Evolutionary conservation across 53 echinoderm and acorn worm genomes (phyloP).

Genomic region (Patiria pectinifera): DNA sequence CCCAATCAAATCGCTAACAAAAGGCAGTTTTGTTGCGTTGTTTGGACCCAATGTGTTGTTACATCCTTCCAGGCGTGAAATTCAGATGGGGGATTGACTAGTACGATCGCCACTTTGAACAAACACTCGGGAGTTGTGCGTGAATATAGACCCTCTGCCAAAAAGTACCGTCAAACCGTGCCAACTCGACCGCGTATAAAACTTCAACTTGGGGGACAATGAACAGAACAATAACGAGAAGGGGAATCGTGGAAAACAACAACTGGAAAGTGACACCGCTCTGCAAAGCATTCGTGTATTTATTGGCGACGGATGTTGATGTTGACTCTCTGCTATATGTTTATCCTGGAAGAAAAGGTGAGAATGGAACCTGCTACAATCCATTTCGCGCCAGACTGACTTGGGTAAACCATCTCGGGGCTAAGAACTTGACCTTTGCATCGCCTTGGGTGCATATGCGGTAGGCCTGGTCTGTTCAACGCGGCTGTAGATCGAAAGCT

Average conservation of each 20-base stretch:
- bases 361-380: conserved; percentile 53
- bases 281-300: conserved; percentile 43
- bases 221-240: neutral
- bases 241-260: neutral
- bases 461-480: neutral
- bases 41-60: conserved; percentile 54
- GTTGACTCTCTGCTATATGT: conserved; percentile 56
- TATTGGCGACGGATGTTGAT: conserved; percentile 54
- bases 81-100: neutral
- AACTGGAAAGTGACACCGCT: conserved; percentile 52
- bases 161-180: conserved; percentile 35
- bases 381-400: conserved; percentile 66
- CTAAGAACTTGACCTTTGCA: conserved; percentile 43
- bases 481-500: neutral
- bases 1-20: conserved; percentile 16
- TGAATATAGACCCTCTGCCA: neutral
- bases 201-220: conserved; percentile 18
- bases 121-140: conserved; percentile 10
- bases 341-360: conserved; percentile 48
- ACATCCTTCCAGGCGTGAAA: conserved; percentile 48
- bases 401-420: conserved; percentile 29
- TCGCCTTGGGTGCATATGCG: neutral
- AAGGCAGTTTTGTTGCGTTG: neutral
- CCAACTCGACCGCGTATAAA: conserved; percentile 34
- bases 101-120: conserved; percentile 9